A percentile compares a stretch with the other conserved stretches of the same genome.
Evolutionary conservation across 2,113 vertebrate species (phyloP).

Genomic region (Tiliqua scincoides): DNA sequence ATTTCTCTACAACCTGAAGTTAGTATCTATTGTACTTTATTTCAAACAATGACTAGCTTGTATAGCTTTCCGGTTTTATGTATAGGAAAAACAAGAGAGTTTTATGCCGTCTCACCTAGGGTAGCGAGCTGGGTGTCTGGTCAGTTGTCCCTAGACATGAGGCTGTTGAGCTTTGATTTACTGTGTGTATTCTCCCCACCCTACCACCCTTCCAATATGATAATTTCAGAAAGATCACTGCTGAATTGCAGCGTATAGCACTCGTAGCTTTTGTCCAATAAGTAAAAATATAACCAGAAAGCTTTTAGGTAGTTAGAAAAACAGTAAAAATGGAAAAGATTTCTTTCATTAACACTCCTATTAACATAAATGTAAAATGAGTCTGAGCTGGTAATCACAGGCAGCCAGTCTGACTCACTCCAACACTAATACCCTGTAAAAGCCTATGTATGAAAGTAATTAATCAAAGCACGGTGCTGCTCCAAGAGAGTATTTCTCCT

Average conservation of each 20-base stretch:
- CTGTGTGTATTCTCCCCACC: neutral
- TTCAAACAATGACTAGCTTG: neutral
- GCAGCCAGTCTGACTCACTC: conserved; percentile 69
- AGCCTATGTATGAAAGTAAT: conserved; percentile 75
- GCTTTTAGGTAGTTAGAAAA: conserved; percentile 73
- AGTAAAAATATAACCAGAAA: conserved; percentile 76
- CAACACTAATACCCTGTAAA: conserved; percentile 70
- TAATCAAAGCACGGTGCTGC: conserved; percentile 72
- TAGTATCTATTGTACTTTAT: neutral
- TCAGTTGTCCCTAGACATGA: neutral
- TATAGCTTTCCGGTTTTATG: neutral
- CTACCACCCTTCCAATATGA: neutral
- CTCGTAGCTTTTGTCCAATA: conserved; percentile 59
- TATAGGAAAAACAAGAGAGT: neutral
- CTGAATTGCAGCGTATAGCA: conserved; percentile 25
- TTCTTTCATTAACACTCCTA: conserved; percentile 75
- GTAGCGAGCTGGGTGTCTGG: neutral
- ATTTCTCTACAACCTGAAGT: neutral
- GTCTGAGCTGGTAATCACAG: conserved; percentile 72
- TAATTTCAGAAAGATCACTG: conserved; percentile 34
- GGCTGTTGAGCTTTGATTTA: neutral
- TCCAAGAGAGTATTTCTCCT: conserved; percentile 73
- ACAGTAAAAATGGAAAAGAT: conserved; percentile 73
- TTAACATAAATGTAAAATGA: conserved; percentile 76
- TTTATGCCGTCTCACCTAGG: neutral